phyloP scores from a whole-genome alignment of 2,797 vertebrate genomes.

The Onychomys torridus region DNA sequence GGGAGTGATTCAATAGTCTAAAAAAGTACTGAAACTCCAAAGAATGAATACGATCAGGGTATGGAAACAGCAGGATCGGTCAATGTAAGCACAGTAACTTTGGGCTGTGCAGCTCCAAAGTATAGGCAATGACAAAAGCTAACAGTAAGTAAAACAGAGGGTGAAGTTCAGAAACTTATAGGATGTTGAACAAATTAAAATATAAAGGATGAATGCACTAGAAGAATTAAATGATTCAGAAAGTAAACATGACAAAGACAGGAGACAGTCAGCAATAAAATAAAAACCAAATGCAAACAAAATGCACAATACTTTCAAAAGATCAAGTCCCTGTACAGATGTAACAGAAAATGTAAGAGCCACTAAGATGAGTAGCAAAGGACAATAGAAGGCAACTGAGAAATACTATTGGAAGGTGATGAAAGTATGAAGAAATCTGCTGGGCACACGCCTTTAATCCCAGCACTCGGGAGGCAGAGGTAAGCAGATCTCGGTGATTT shows the following conservation, averaged over 20 bases:
- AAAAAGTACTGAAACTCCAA: background rate
- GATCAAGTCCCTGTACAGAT: background rate
- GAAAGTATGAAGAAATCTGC: background rate
- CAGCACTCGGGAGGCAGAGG: too few relatives aligned
- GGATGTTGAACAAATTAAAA: background rate
- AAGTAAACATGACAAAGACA: background rate
- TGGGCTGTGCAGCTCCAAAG: background rate
- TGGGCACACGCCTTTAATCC: too few relatives aligned
- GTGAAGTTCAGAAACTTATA: background rate
- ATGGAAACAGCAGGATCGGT: background rate
- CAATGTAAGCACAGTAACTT: background rate
- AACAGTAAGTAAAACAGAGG: background rate
- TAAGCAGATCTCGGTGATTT: too few relatives aligned
- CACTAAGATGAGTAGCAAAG: background rate
- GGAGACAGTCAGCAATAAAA: background rate
- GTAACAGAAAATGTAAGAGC: background rate
- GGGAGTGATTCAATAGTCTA: background rate
- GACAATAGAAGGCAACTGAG: background rate
- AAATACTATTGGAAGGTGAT: background rate
- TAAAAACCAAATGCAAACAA: background rate
- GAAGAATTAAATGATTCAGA: background rate
- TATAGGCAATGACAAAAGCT: background rate
- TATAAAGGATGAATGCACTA: background rate
- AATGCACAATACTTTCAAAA: background rate
- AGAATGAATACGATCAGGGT: background rate